Base-by-base conservation (phyloP, 2,888 invertebrate genomes). In the Drosophila leonis region DNA sequence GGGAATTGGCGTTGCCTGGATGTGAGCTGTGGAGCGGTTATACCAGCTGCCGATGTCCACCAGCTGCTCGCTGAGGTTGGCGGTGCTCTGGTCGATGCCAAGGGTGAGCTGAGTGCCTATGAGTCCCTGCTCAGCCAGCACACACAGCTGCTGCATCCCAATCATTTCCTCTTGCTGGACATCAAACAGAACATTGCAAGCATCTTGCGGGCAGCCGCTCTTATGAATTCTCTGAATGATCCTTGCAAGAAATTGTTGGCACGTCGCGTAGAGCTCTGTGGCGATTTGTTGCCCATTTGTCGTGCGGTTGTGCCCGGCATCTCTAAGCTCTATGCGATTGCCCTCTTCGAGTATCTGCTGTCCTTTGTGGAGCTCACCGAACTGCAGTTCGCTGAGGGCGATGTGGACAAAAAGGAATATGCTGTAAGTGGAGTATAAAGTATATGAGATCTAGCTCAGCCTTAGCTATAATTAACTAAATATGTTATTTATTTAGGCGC, bases 321-420 rank as follows among this genome's bases (percentile, higher is more conserved):
- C 44, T 93, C 93, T 4, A 91, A 92, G 72, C 68, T 92, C 0
- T 92, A 91, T 94, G 97, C 96, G 12, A 95, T 97, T 57, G 95
- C 96, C 8, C 90, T 97, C 59, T 97, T 97, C 80, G 97, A 97
- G 92, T 94, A 97, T 72, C 95, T 97, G 85, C 94, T 95, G 27
- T 95, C 96, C 0, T 93, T 94, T 78, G 94, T 95, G 27, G 94
- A 95, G 82, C 90, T 96, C 37, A 94, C 95, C 0, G 95, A 96
- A 80, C 94, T 95, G 73, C 93, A 94, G 63, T 95, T 95, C 83
- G 94, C 94, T 24, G 93, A 94, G 0, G 94, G 94, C 5, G 95
- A 95, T 90, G 95, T 96, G 44, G 92, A 94, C 0, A 93, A 94
- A 24, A 91, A 94, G 4, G 93, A 93, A 37, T 94, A 96, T 75